phyloP scores from a whole-genome alignment of 1,140 invertebrate species.

The Cherax destructor region DNA sequence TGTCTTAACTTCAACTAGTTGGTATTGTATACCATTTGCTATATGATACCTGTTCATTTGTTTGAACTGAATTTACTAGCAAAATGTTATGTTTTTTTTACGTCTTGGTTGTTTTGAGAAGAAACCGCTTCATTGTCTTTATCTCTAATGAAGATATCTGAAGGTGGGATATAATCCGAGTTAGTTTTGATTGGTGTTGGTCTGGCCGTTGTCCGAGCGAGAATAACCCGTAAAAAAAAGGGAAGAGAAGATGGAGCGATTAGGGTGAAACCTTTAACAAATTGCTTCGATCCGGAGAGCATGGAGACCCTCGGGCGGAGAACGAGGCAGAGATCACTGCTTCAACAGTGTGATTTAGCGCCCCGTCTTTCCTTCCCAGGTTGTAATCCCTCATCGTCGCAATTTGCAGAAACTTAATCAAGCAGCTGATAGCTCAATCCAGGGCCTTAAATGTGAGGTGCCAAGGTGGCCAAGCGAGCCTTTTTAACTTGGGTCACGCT shows the following conservation, averaged over 20 bases:
- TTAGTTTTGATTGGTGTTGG: neutral
- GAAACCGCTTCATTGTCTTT: too few species aligned
- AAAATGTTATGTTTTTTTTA: too few species aligned
- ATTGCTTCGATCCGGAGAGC: constrained; percentile 26
- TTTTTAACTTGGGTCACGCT: constrained; percentile 63
- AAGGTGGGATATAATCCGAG: too few species aligned
- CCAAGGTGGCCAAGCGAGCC: constrained; percentile 43
- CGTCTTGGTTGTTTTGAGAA: too few species aligned
- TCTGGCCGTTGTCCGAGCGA: neutral
- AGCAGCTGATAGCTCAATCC: constrained; percentile 63
- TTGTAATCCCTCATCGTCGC: constrained; percentile 54
- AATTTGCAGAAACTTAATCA: constrained; percentile 64
- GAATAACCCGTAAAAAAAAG: constrained; percentile 48
- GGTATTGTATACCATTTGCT: too few species aligned
- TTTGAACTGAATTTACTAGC: too few species aligned
- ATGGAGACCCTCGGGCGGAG: neutral
- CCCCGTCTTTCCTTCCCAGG: constrained; percentile 25
- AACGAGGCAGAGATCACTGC: neutral
- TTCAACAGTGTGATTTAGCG: constrained; percentile 45
- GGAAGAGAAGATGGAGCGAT: constrained; percentile 52
- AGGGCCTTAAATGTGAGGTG: constrained; percentile 37
- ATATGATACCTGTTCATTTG: too few species aligned
- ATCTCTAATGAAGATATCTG: too few species aligned
- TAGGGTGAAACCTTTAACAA: constrained; percentile 61
- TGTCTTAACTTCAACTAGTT: too few species aligned